Evolutionary conservation across 2,797 vertebrate genomes (phyloP), one percentile per base, ranked within the genome.

Genomic region (Danio choprae): DNA sequence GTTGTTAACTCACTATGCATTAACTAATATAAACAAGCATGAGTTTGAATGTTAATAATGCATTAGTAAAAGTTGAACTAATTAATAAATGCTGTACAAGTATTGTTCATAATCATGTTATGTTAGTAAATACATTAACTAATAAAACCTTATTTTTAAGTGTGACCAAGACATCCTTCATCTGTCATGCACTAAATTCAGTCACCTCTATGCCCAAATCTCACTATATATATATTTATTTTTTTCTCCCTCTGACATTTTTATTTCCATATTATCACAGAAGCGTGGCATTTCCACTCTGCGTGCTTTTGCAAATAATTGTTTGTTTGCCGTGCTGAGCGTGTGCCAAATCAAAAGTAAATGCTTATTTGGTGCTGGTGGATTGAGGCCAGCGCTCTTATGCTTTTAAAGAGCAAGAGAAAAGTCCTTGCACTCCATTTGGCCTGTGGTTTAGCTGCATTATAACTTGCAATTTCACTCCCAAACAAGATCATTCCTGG

Each of bases 291-390:
- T 69, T 70, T 59, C 22, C 84, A 80, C 85, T 68, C 78, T 87
- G 20, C 18, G 40, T 87, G 43, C 80, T 62, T 53, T 29, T 82
- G 59, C 86, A 82, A 69, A 59, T 69, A 77, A 18, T 76, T 73
- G 13, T 87, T 88, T 86, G 85, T 86, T 86, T 89, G 87, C 77
- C 74, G 56, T 60, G 69, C 77, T 78, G 76, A 69, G 80, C 84
- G 82, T 86, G 62, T 83, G 79, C 79, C 80, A 68, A 74, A 81
- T 77, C 69, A 83, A 51, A 62, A 22, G 53, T 20, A 69, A 70
- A 62, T 20, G 18, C 40, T 41, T 51, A 13, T 12, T 78, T 60
- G 6, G 11, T 11, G 58, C 46, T 46, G 15, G 8, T 44, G 53
- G 53, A 22, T 60, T 50, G 8, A 50, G 56, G 13, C 51, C 9